Conservation (phyloP, 1,140 invertebrate species). For the Cherax destructor region DNA sequence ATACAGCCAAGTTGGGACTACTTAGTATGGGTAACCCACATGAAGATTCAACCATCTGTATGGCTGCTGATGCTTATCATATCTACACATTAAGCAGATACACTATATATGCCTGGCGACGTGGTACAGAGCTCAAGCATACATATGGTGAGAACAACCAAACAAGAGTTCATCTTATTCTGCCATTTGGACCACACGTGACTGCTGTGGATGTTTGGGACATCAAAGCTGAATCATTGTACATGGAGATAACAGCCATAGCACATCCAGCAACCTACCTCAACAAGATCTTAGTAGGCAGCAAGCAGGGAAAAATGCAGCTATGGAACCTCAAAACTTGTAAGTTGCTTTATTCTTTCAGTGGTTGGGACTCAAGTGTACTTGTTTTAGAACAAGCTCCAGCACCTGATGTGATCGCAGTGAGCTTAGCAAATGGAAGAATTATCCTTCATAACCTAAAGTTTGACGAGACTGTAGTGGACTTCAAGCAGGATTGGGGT, state of each 20-base stretch:
- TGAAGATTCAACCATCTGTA: conserved; percentile 86
- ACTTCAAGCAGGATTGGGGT: conserved; percentile 95
- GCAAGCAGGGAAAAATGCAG: conserved; percentile 90
- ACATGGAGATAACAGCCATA: conserved; percentile 82
- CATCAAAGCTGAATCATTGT: conserved; percentile 79
- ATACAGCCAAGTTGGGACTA: conserved; percentile 88
- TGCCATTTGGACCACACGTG: conserved; percentile 91
- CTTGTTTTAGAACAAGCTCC: conserved; percentile 87
- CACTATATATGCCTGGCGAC: conserved; percentile 89
- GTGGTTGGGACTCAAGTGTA: conserved; percentile 84
- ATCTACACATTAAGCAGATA: conserved; percentile 88
- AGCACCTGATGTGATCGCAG: conserved; percentile 91
- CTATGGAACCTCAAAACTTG: conserved; percentile 91
- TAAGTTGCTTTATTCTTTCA: conserved; percentile 88
- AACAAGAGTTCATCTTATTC: conserved; percentile 83
- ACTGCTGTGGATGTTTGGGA: conserved; percentile 85
- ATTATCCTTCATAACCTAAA: conserved; percentile 94
- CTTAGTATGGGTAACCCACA: conserved; percentile 89
- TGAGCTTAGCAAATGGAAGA: conserved; percentile 88
- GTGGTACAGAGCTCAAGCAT: conserved; percentile 90
- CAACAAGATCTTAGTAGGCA: conserved; percentile 96
- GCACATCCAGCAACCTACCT: conserved; percentile 94
- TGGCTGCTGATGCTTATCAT: conserved; percentile 86
- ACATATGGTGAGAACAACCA: conserved; percentile 89
- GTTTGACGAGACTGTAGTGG: conserved; percentile 87